A percentile compares a stretch with the other conserved stretches of the same genome.
These are phyloP conservation scores for Nephila pilipes DNA, from an alignment of 1,140 invertebrate species.

Conservation along the genomic window DNA sequence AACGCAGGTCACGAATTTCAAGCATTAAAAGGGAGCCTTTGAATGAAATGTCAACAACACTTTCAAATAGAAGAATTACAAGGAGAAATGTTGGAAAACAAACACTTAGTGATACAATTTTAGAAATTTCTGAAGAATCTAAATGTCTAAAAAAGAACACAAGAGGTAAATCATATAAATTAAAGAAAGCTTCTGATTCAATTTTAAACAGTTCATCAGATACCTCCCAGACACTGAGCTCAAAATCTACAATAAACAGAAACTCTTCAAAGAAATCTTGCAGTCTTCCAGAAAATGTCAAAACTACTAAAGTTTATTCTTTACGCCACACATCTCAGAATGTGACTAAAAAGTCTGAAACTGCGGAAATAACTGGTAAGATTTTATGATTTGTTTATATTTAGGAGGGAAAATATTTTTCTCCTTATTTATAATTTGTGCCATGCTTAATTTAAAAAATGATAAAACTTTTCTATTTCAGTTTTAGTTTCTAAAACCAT, in stretches of 20 bases:
- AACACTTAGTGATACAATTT: not conserved
- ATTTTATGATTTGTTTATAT: not conserved
- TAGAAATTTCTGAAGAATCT: slow-evolving; percentile 25
- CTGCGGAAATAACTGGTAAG: slow-evolving; percentile 37
- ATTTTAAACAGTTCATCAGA: not conserved
- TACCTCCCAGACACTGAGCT: not conserved
- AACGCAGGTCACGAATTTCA: not conserved
- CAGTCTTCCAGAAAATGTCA: slow-evolving; percentile 44
- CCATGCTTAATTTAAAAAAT: not conserved
- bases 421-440: not conserved
- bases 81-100: slow-evolving; percentile 10
- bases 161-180: not conserved
- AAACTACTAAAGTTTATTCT: slow-evolving; percentile 62
- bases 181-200: slow-evolving; percentile 11
- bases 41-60: not conserved
- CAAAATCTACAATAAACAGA: not conserved
- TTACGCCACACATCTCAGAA: slow-evolving; percentile 68
- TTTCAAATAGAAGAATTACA: not conserved
- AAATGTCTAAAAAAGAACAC: slow-evolving; percentile 18
- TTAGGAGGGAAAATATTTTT: not conserved
- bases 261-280: not conserved
- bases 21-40: not conserved
- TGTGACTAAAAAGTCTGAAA: slow-evolving; percentile 6
- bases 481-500: slow-evolving; percentile 38
- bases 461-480: slow-evolving; percentile 7